Evolutionary conservation across 2,113 vertebrate species (phyloP).

Genomic region (Dasyornis broadbenti): DNA sequence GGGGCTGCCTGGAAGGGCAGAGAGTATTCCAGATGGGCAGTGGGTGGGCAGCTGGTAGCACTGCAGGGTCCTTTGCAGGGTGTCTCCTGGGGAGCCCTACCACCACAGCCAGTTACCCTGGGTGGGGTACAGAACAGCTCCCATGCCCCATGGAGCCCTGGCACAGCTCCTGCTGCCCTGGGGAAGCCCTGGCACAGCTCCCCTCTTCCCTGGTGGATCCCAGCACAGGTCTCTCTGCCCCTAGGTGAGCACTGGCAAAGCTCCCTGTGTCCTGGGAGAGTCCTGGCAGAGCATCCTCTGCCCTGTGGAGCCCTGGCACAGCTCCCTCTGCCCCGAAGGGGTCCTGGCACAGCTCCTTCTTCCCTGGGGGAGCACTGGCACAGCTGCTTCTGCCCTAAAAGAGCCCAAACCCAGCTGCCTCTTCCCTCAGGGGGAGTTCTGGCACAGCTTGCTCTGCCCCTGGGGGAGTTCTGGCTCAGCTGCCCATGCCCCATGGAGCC

Average conservation of each 20-base stretch:
- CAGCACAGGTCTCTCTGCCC: not conserved
- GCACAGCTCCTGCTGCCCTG: not conserved
- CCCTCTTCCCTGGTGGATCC: not conserved
- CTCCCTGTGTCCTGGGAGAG: not conserved
- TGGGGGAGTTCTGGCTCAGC: not conserved
- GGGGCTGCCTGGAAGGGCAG: not conserved
- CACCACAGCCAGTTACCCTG: fast-evolving
- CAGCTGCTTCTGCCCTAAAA: not conserved
- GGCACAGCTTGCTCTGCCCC: not conserved
- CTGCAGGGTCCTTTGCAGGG: not conserved
- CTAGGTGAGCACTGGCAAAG: not conserved
- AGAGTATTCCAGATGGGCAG: not conserved
- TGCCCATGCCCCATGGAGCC: not conserved
- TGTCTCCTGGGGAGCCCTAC: not conserved
- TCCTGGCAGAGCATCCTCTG: not conserved
- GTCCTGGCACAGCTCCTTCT: not conserved
- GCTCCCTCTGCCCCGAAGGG: not conserved
- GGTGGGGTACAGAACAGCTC: not conserved
- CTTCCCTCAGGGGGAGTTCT: not conserved
- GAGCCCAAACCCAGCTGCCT: not conserved
- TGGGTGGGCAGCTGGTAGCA: not conserved
- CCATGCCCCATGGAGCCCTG: not conserved
- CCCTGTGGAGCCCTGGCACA: not conserved
- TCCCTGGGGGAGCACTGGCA: not conserved
- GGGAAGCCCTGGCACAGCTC: not conserved